Evolutionary conservation across 2,888 invertebrate genomes (phyloP), one percentile per base, ranked within the genome.

Genomic region (Drosophila atripex): DNA sequence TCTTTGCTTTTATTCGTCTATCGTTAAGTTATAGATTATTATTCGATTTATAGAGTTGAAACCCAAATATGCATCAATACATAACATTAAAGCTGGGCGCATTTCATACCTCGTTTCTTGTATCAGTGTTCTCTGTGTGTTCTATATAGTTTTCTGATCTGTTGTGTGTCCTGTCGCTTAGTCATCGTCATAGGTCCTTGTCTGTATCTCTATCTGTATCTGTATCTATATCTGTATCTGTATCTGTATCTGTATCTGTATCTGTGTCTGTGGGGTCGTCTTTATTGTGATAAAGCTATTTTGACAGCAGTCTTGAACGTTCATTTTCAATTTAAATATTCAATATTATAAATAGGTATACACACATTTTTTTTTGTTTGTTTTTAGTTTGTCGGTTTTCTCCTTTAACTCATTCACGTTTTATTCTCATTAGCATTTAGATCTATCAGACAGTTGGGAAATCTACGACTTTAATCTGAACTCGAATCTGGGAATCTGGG

Each of bases 261-360:
- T n/a, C n/a, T n/a, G n/a, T n/a, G 14, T 35, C 2, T 23, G 21
- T 23, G 0, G 18, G 18, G 18, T 18, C 43, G 64, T 75, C 74
- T 60, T 61, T 56, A 30, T 66, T 75, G 75, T 86, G 86, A 86
- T 87, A 87, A 89, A 87, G 87, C 87, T 87, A 89, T 89, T 88
- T 87, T 88, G 88, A 89, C 84, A 88, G 83, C 87, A 87, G 87
- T 87, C 87, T 87, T 89, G 86, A 88, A 84, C 86, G 86, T 84
- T 84, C 82, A 74, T 82, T 85, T 35, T 82, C 82, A 84, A 84
- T 85, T 82, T 80, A 74, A 85, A 85, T 82, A 80, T 86, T 82
- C 74, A 78, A 74, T 87, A 82, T 86, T 84, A 80, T 85, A 86
- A 86, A 85, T 85, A 87, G 83, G 87, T 82, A 82, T 82, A 82